Base-by-base conservation (phyloP, 2,113 vertebrate genomes). In the Burhinus bistriatus region DNA sequence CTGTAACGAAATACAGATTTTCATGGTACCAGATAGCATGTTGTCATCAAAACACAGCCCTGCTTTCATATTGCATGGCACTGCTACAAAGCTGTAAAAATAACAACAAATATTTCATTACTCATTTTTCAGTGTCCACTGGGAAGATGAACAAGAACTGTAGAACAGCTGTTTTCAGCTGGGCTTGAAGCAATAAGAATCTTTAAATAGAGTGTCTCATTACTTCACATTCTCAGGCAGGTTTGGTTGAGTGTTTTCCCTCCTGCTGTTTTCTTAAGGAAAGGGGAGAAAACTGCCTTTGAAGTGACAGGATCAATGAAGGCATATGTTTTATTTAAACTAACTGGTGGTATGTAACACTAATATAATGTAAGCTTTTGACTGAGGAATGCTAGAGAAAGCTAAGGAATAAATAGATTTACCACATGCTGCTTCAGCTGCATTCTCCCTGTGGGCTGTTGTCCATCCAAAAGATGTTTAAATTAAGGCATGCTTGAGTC, bases 281-380 rank as follows among this genome's bases (percentile, higher is more conserved):
- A 94, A 85, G 15, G 7, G 3, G 32, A 9, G 17, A 7, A 92
- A 72, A 32, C 55, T 94, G 94, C 92, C 77, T 97, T 89, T 87
- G 90, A 97, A 97, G 83, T 97, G 65, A 87, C 78, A 93, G 93
- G 89, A 52, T 96, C 97, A 97, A 27, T 96, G 68, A 64, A 85
- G 89, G 69, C 12, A 30, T 96, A 61, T 80, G 30, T 93, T 89
- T 90, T 95, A 44, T 86, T 97, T 95, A 97, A 96, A 38, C 87
- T 94, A 95, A 70, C 84, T 90, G 82, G 40, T 51, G 78, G 89
- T 87, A 92, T 94, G 92, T 89, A 93, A 79, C 68, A 83, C n/a
- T 96, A 95, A 91, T 91, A 95, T 52, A 95, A 51, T 22, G 29
- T 77, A 83, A 96, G 84, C 96, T 96, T 95, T 93, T 95, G 78